Conservation (phyloP, 2,888 invertebrate species). For the Leptopterna dolabrata region DNA sequence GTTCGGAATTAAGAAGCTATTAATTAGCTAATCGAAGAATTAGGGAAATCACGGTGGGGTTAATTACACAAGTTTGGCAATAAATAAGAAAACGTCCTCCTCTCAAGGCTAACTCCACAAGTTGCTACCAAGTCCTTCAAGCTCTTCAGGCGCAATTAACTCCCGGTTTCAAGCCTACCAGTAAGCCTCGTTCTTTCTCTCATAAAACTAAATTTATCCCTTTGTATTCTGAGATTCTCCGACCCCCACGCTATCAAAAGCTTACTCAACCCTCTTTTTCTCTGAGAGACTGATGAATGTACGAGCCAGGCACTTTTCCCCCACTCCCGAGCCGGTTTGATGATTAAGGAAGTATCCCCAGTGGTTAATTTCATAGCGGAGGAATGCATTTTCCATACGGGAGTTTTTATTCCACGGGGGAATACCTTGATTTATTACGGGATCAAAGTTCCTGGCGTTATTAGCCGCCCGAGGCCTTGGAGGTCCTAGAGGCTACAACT, state of each 20-base stretch:
- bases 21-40: conserved; percentile 25
- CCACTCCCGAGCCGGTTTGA: background rate
- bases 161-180: conserved; percentile 10
- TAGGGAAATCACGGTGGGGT: conserved; percentile 26
- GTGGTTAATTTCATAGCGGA: conserved; percentile 46
- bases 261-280: background rate
- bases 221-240: conserved; percentile 25
- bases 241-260: background rate
- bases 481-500: conserved; percentile 38
- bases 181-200: conserved; percentile 22
- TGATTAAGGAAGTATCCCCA: conserved; percentile 55
- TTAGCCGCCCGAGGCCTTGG: conserved; percentile 49
- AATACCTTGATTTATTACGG: conserved; percentile 51
- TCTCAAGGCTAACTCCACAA: conserved; percentile 14
- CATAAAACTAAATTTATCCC: conserved; percentile 37
- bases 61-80: conserved; percentile 42
- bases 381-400: conserved; percentile 53
- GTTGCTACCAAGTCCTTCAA: conserved; percentile 33
- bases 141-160: conserved; percentile 39
- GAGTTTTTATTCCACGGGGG: conserved; percentile 43
- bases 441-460: conserved; percentile 54
- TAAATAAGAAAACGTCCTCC: conserved; percentile 28
- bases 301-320: background rate
- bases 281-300: conserved; percentile 22
- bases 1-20: conserved; percentile 41